Conservation (phyloP, 1,140 invertebrate genomes). For the Microplitis mediator region DNA sequence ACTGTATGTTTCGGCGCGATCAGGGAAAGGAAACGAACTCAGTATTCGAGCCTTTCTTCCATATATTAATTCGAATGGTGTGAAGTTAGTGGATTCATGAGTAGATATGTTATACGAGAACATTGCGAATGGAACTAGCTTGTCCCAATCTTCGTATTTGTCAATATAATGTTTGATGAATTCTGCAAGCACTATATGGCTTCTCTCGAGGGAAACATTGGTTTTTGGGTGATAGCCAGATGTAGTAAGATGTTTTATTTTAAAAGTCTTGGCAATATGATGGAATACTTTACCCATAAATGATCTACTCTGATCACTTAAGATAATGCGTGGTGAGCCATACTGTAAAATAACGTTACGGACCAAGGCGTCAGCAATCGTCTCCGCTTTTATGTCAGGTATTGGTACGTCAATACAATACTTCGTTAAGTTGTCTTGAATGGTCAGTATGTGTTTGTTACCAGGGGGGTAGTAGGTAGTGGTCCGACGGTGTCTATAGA, state of each 20-base stretch:
- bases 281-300: conserved; percentile 36
- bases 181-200: too few relatives aligned
- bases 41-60: conserved; percentile 7
- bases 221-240: conserved; percentile 21
- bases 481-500: too few relatives aligned
- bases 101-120: conserved; percentile 18
- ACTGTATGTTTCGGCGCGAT: too few relatives aligned
- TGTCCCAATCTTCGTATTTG: conserved; percentile 45
- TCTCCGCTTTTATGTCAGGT: conserved; percentile 30
- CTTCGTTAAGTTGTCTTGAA: conserved; percentile 43
- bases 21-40: background rate
- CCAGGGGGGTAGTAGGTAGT: background rate
- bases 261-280: conserved; percentile 35
- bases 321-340: too few relatives aligned
- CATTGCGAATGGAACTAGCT: conserved; percentile 23
- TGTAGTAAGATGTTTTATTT: conserved; percentile 16
- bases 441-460: conserved; percentile 27
- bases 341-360: conserved; percentile 34
- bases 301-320: conserved; percentile 40
- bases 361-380: conserved; percentile 33
- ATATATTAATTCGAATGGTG: conserved; percentile 19
- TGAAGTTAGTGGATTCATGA: conserved; percentile 43
- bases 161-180: too few relatives aligned
- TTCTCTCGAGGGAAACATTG: conserved; percentile 38
- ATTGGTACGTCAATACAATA: conserved; percentile 33